Evolutionary conservation across 2,113 vertebrate species (phyloP), one percentile per base, ranked within the genome.

Genomic region (Philantomba maxwellii): DNA sequence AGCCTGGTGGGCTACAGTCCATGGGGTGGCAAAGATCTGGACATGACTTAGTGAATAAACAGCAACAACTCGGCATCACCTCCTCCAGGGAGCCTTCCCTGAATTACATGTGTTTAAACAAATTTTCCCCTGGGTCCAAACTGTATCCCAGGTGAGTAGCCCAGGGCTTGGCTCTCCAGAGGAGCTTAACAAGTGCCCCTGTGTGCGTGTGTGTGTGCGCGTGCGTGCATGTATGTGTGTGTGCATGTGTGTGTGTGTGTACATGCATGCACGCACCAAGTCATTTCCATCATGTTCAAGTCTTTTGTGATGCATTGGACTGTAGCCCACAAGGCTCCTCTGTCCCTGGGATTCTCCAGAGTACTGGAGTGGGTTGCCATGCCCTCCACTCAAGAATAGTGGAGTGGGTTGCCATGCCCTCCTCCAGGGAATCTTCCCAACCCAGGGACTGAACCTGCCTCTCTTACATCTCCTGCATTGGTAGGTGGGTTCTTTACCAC

Each of bases 201-300:
- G 58, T 58, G 25, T 58, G 30, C 0, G 0, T 19, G 64, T 4
- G 33, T 9, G 15, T 4, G 7, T 1, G 12, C 10, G 21, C 2
- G 53, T 7, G 8, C 45, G 1, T 8, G 11, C 17, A 1, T 55
- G 53, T 7, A 7, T 62, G 28, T 7, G 6, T 33, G 6, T 64
- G 14, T 25, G 11, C 12, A 5, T 30, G 1, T 36, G 33, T n/a
- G 33, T 66, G 33, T n/a, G 9, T 21, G 19, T 70, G 64, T 19
- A 16, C 33, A 5, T 66, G 33, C 23, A 26, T 58, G 57, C 8
- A 10, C 4, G 0, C 5, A 70, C 19, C 12, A 70, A 70, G 66
- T 39, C 5, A 0, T 36, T 23, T 73, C 11, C 10, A 21, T 36
- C 5, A 2, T 23, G 9, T 39, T 21, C 66, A 25, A 25, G 36